Base-by-base conservation (phyloP, 2,797 vertebrate genomes). In the Lutjanus argentimaculatus region DNA sequence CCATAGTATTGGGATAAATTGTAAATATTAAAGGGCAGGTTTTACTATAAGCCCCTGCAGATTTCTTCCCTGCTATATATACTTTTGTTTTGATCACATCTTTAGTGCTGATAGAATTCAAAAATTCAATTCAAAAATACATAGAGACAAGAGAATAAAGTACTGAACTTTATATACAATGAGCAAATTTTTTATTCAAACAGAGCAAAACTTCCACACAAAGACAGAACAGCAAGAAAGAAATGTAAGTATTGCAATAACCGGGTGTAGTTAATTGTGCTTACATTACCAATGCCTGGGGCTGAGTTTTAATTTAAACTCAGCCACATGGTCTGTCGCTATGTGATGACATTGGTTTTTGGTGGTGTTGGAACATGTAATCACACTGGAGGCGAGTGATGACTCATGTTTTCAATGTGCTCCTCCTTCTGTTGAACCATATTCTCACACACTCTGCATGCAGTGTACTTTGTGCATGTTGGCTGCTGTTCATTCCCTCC, bases 401-500 rank as follows among this genome's bases (percentile, higher is more conserved):
- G 62, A 86, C 68, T 73, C 36, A 65, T 58, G 9, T 72, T 63
- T 77, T 67, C 40, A 81, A 1, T 62, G 57, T 52, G 75, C 42
- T 66, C 43, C 52, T 74, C 45, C 25, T 77, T 40, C 63, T 79
- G 61, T 63, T 72, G 2, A 58, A 21, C 22, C 25, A 17, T 36
- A 71, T 76, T n/a, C 13, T 48, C 72, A 13, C 11, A 14, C 45
- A 76, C 66, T 80, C 68, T 84, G 76, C 67, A 86, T 22, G 61
- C 52, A 30, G 68, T 55, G 43, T 84, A 43, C 69, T 90, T 57
- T 53, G 77, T 65, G 66, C 75, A 30, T 79, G 55, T 48, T 65
- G 40, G 69, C 46, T 48, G 25, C 67, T 15, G 1, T 45, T 79
- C 53, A 8, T 70, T 65, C 88, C 59, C 55, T 57, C 82, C 75